Conservation (phyloP, 2,113 vertebrate species). For the Muntiacus reevesi region DNA sequence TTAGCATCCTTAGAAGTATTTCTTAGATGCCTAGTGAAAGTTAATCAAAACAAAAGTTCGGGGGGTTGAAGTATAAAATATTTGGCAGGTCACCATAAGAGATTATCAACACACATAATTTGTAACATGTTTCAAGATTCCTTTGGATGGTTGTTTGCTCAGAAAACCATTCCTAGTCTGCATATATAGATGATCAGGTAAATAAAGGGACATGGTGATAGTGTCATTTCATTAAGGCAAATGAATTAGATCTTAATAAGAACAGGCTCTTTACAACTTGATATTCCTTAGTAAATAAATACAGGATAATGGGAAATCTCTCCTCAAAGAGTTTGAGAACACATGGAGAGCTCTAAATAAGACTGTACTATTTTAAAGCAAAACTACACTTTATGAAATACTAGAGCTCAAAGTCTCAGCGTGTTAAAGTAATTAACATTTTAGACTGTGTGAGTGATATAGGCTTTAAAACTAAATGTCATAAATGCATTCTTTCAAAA, state of each 20-base stretch:
- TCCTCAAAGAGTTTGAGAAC: neutral
- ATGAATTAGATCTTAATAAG: neutral
- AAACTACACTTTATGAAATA: neutral
- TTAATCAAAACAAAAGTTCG: neutral
- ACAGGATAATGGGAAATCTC: neutral
- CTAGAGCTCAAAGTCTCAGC: neutral
- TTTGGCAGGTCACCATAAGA: neutral
- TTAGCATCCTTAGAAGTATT: neutral
- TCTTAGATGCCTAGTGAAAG: neutral
- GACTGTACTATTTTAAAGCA: neutral
- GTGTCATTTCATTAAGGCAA: neutral
- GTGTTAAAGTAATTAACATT: neutral
- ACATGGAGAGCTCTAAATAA: neutral
- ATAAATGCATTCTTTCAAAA: neutral
- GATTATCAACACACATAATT: neutral
- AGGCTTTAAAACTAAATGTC: neutral
- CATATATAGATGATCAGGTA: neutral
- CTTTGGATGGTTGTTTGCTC: neutral
- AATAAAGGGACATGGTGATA: neutral
- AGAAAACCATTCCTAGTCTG: neutral
- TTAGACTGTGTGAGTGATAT: neutral
- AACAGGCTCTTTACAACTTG: neutral
- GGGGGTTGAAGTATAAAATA: neutral
- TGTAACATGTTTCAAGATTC: neutral
- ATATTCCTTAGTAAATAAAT: neutral